Base-by-base conservation (phyloP, 1,140 invertebrate genomes). In the Elymnias hypermnestra region DNA sequence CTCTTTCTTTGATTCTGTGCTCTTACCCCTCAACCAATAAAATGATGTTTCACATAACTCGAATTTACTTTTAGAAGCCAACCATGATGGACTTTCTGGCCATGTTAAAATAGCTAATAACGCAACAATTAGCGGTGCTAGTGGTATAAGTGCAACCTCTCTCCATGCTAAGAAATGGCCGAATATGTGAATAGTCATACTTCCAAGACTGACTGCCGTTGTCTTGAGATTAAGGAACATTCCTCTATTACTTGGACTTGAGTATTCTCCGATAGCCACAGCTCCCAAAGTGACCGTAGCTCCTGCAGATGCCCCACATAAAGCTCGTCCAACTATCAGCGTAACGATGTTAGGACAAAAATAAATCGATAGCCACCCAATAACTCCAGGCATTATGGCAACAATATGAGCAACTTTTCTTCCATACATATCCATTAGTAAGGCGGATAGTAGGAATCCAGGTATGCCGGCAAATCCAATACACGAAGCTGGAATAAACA, bases 161-260 rank as follows among this genome's bases (percentile, higher is more conserved):
- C 58, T 71, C 77, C 77, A 83, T 12, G 56, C 23, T 3, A 51
- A 65, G 9, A 46, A 82, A 21, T 69, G 23, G 0, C 68, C 66
- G 1, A 71, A 22, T 1, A 79, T 57, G 7, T 82, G 79, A 1
- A 72, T 45, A 0, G 66, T 4, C 41, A 62, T 64, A 12, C 57
- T 61, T 12, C 79, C 79, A 1, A 79, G 18, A 26, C 64, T 72
- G 0, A 81, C 65, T 1, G 68, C 42, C 12, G 70, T 62, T 3
- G 76, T 79, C 51, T 81, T 83, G 0, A 81, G 46, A 38, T 79
- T 77, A 0, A 83, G 48, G 38, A 81, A 81, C 55, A 74, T 69
- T 40, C 75, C 77, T 41, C 76, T 52, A 5, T 69, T 60, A 9
- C 61, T 54, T 7, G 79, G 79, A 5, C 60, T 69, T 0, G 67